These are phyloP conservation scores for Willowsia nigromaculata DNA, from an alignment of 2,888 invertebrate genomes.

Conservation along the genomic window DNA sequence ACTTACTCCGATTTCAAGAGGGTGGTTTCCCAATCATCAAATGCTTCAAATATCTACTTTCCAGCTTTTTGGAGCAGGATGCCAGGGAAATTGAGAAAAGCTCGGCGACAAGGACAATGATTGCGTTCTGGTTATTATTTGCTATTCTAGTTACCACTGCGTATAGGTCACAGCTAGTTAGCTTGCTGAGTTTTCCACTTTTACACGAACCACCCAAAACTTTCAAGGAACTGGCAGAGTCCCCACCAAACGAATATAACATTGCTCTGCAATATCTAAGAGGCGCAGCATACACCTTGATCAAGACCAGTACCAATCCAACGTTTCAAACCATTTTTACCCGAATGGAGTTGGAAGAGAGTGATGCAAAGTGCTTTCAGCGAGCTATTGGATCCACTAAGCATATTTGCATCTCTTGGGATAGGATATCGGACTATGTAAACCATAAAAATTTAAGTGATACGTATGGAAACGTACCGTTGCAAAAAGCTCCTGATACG, in stretches of 20 bases:
- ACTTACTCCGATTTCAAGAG: no score
- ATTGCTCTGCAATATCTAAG: constrained; percentile 69
- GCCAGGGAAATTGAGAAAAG: background rate
- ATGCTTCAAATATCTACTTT: no score
- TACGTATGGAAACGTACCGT: constrained; percentile 51
- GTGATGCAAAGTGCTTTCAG: constrained; percentile 70
- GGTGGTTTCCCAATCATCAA: constrained; percentile 12
- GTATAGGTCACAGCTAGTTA: constrained; percentile 73
- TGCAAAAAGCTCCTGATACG: constrained; percentile 51
- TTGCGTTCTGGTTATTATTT: constrained; percentile 68
- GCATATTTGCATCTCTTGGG: constrained; percentile 70
- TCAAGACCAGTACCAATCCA: constrained; percentile 70
- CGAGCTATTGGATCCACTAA: background rate
- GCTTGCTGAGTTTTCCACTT: constrained; percentile 69
- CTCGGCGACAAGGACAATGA: constrained; percentile 30
- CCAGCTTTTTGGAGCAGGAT: constrained; percentile 65
- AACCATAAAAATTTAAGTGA: constrained; percentile 70
- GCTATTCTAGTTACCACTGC: constrained; percentile 66
- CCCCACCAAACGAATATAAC: constrained; percentile 57
- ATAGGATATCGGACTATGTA: constrained; percentile 48
- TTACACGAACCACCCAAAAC: constrained; percentile 67
- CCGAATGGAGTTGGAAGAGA: constrained; percentile 62
- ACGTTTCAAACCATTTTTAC: constrained; percentile 67
- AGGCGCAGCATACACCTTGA: constrained; percentile 69
- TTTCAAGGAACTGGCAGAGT: constrained; percentile 67